Base-by-base conservation (phyloP, 1,140 invertebrate genomes). In the Heliconius hermathena region DNA sequence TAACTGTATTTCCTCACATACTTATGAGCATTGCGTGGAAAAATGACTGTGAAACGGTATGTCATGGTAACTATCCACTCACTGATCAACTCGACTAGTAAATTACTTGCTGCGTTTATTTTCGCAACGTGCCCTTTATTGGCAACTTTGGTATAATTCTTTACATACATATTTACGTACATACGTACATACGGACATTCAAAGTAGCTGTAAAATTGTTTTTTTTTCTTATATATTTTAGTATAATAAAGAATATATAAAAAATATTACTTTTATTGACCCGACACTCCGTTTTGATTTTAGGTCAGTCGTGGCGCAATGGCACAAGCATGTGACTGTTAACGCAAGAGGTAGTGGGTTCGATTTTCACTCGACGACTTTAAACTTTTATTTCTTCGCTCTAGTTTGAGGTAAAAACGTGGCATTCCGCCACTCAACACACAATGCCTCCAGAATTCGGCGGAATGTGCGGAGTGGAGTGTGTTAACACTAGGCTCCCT, bases 41-140 rank as follows among this genome's bases (percentile, higher is more conserved):
- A 88, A 89, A 89, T 88, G 78, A 82, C 85, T 83, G 71, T 71
- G 83, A 84, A 89, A 86, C 81, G 85, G 88, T 86, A 88, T 88
- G 89, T 90, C 88, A 89, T 83, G 87, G 83, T 81, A 82, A 83
- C 83, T 87, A 81, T 81, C 76, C 76, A 87, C 83, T 82, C 83
- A 83, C 84, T 88, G 81, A 85, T 81, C 83, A 84, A 82, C 81
- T 80, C 77, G 80, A 72, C 82, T 83, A 83, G 81, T 86, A 83
- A 82, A 82, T 82, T 86, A 79, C 74, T 78, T 75, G 82, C 73
- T 81, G 60, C 76, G 52, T 78, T 73, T 78, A 78, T 78, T 90
- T 89, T 87, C 81, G 86, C 81, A 90, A 89, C 79, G 77, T 80
- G 78, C 74, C 77, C 82, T 75, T 81, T 84, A 77, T 77, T 77